Base-by-base conservation (phyloP, 1,140 invertebrate species). In the Bemisia tabaci region DNA sequence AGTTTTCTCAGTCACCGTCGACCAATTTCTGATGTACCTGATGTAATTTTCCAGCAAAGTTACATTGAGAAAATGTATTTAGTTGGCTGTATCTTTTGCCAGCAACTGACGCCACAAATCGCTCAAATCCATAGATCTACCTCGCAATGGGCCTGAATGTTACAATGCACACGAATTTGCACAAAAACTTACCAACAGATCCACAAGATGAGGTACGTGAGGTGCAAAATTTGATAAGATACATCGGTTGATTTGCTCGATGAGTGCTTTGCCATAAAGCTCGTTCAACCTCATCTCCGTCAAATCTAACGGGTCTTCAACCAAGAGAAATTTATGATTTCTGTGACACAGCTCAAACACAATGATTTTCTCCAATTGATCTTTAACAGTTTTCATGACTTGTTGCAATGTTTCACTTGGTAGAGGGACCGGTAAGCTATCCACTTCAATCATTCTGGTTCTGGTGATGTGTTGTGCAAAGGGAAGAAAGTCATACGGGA, bases 391-490 rank as follows among this genome's bases (percentile, higher is more conserved):
- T 1, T 68, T 25, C 1, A 67, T 64, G 1, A 70, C 33, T n/a
- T 68, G 23, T 61, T 68, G 25, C 17, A 65, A 61, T n/a, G 64
- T 62, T 21, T 70, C 67, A 62, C 67, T 59, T 48, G 65, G 27
- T 48, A 68, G 24, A 25, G 60, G 27, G 27, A 68, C 69, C 22
- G 84, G 84, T 27, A 87, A 75, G 25, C 77, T 74, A 39, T 80
- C 74, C 27, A 80, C 74, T 68, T 82, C 73, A 12, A 80, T 74
- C 1, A 87, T 68, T 70, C 87, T 81, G 12, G 88, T 93, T 75
- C 83, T 82, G 11, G 91, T 93, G 60, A 86, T 81, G 73, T 85
- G 84, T 72, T 91, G 85, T 12, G 83, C 78, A 58, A 87, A 77
- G 5, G 82, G 77, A 71, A 90, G 74, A 48, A 83, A 79, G 77